A percentile compares a stretch with the other conserved stretches of the same genome.
phyloP scores from a whole-genome alignment of 2,888 invertebrate genomes.

The Clusia tigrina region DNA sequence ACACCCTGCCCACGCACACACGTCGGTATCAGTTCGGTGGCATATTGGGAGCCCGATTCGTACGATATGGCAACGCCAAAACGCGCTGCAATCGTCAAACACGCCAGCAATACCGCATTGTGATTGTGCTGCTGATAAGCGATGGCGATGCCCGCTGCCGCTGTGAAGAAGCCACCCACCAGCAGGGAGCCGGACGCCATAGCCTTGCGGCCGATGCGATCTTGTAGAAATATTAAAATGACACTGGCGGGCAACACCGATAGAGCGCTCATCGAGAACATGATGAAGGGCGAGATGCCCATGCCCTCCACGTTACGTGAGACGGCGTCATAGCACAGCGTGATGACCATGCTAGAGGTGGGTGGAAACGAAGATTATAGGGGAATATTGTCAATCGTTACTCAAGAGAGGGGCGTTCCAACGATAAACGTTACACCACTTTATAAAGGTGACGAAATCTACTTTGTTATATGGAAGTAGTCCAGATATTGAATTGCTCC shows the following conservation, averaged over 20 bases:
- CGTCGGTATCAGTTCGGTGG: constrained; percentile 72
- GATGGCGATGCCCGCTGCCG: constrained; percentile 66
- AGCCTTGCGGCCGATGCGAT: constrained; percentile 66
- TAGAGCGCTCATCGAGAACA: constrained; percentile 68
- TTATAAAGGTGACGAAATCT: not conserved
- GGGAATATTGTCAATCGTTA: not conserved
- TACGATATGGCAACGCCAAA: constrained; percentile 71
- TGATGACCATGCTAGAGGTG: constrained; percentile 68
- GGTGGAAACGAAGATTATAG: not conserved
- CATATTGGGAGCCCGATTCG: constrained; percentile 73
- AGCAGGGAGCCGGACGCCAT: constrained; percentile 68
- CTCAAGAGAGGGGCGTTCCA: not conserved
- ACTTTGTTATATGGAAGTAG: not conserved
- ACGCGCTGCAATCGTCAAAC: constrained; percentile 67
- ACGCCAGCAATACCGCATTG: constrained; percentile 64
- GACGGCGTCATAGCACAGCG: constrained; percentile 70
- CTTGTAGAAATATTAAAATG: constrained; percentile 60
- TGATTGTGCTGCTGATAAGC: constrained; percentile 63
- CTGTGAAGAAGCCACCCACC: constrained; percentile 67
- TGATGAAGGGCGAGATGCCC: constrained; percentile 68
- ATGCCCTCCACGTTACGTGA: constrained; percentile 69
- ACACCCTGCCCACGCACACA: constrained; percentile 72
- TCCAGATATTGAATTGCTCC: too few species aligned
- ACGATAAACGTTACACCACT: not conserved
- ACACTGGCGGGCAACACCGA: constrained; percentile 68